Percentiles rank a stretch among this genome's conserved stretches.
Conservation (phyloP, 2,888 invertebrate species). For the Sphecodes monilicornis region DNA sequence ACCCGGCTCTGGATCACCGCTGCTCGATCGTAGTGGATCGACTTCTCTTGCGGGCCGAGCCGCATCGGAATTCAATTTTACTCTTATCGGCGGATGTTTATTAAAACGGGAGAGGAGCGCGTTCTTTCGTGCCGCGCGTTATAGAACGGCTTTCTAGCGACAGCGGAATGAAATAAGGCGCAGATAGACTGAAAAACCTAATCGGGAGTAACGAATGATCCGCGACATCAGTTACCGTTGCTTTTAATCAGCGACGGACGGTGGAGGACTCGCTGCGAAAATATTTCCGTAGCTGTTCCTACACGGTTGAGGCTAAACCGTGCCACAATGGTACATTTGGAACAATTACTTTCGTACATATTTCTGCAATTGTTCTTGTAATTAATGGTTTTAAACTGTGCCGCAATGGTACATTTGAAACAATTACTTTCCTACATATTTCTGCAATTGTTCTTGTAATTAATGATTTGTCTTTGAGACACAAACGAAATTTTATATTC, state of each 20-base stretch:
- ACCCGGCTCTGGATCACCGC: neutral
- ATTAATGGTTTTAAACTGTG: too few relatives aligned
- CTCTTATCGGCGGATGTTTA: slow-evolving; percentile 31
- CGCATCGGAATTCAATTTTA: slow-evolving; percentile 46
- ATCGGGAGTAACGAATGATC: neutral
- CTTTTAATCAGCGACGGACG: neutral
- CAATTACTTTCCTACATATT: too few relatives aligned
- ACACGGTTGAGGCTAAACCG: too few relatives aligned
- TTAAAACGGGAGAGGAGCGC: neutral
- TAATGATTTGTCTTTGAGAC: too few relatives aligned
- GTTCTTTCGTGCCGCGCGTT: neutral
- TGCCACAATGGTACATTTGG: too few relatives aligned
- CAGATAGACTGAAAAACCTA: neutral
- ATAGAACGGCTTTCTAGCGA: neutral
- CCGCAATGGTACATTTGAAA: too few relatives aligned
- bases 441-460: too few relatives aligned
- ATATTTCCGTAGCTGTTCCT: neutral
- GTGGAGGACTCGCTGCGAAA: neutral
- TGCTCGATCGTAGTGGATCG: neutral
- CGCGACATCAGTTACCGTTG: neutral
- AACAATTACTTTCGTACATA: too few relatives aligned
- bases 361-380: too few relatives aligned
- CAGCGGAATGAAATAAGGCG: slow-evolving; percentile 31
- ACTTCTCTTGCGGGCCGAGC: neutral
- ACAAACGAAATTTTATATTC: too few relatives aligned